Conservation (phyloP, 1,140 invertebrate species). For the Pogonus chalceus region DNA sequence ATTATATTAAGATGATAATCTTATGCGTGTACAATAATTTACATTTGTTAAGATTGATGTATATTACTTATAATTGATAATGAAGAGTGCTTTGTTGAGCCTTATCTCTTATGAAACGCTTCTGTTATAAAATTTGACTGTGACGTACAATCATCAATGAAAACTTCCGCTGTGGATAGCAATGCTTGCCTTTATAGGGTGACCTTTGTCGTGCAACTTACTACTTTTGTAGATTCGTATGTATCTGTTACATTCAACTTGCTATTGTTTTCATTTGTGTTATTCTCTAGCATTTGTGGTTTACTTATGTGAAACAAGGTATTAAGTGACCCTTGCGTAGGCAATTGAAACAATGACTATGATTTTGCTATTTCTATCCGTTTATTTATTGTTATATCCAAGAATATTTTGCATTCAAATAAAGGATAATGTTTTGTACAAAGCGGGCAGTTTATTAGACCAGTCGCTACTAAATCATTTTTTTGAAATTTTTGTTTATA, state of each 20-base stretch:
- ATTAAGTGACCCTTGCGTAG: conserved; percentile 6
- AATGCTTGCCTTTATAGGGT: background rate
- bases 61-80: background rate
- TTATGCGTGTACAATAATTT: background rate
- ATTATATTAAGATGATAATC: background rate
- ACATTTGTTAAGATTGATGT: background rate
- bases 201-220: background rate
- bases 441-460: background rate
- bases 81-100: background rate
- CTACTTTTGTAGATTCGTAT: background rate
- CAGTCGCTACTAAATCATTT: too few species aligned
- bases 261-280: too few species aligned
- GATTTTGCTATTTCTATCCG: background rate
- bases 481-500: too few species aligned
- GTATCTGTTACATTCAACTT: too few species aligned
- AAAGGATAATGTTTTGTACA: conserved; percentile 2
- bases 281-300: too few species aligned
- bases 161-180: background rate
- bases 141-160: too few species aligned
- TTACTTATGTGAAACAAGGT: background rate
- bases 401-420: background rate
- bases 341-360: conserved; percentile 8
- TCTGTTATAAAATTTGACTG: conserved; percentile 11
- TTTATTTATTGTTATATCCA: background rate
- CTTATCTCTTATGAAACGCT: background rate